Conservation (phyloP, 2,797 vertebrate species). For the Microhierax caerulescens region DNA sequence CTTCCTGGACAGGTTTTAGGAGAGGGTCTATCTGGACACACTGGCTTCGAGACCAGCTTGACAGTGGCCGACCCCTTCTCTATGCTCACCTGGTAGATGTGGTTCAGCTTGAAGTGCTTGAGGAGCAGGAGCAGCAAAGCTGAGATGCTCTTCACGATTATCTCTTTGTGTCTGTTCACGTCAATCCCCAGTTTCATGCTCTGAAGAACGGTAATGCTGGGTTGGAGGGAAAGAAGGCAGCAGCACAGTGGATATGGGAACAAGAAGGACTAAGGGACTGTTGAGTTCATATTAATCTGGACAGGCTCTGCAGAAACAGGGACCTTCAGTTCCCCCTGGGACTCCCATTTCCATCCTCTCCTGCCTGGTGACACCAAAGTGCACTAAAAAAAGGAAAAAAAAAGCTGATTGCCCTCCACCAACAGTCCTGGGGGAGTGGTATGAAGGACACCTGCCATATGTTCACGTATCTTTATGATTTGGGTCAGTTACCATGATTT, state of each 20-base stretch:
- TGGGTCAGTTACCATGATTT: not conserved
- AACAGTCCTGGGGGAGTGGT: rapidly evolving
- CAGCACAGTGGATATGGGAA: not conserved
- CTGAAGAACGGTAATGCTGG: slow-evolving; percentile 93
- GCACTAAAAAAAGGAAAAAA: rapidly evolving
- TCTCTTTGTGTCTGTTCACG: slow-evolving; percentile 97
- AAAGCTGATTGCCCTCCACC: rapidly evolving
- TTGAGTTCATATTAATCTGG: not conserved
- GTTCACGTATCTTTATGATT: not conserved
- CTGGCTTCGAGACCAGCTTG: rapidly evolving
- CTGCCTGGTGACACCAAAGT: not conserved
- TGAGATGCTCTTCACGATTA: slow-evolving; percentile 95
- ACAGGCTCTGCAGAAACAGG: not conserved
- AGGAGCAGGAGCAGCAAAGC: slow-evolving; percentile 91
- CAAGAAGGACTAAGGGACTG: not conserved
- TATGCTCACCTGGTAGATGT: slow-evolving; percentile 88
- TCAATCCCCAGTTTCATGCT: slow-evolving; percentile 98
- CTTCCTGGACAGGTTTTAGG: not conserved
- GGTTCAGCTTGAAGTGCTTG: slow-evolving; percentile 96
- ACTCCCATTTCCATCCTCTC: not conserved
- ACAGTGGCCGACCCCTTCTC: rapidly evolving
- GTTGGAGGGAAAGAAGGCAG: not conserved
- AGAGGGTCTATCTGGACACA: not conserved
- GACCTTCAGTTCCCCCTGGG: rapidly evolving
- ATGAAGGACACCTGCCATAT: not conserved